Evolutionary conservation across 2,113 vertebrate genomes (phyloP).

Genomic region (Lathamus discolor): DNA sequence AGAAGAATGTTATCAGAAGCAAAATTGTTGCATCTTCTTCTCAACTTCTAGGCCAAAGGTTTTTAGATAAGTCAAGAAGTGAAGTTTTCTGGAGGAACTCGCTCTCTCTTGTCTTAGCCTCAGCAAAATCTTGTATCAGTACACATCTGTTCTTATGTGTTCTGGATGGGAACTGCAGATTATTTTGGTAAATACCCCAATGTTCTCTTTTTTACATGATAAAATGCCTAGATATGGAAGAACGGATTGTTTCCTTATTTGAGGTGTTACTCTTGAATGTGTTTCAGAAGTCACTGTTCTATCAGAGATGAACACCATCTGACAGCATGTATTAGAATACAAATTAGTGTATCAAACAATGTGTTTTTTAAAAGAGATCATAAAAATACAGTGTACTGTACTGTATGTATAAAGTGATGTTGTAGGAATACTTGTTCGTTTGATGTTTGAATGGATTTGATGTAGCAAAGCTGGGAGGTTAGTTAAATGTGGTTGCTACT

Average conservation of each 20-base stretch:
- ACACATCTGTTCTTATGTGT: not conserved
- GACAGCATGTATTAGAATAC: not conserved
- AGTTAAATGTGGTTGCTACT: not conserved
- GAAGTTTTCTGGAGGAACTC: not conserved
- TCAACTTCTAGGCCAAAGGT: conserved; percentile 10
- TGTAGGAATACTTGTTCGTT: not conserved
- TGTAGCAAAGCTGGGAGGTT: not conserved
- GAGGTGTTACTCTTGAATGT: not conserved
- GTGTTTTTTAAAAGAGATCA: not conserved
- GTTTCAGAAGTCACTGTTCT: not conserved
- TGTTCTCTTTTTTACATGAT: not conserved
- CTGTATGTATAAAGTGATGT: not conserved
- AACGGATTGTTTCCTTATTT: not conserved
- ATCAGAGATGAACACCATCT: fast-evolving
- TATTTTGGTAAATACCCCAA: not conserved
- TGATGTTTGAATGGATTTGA: not conserved
- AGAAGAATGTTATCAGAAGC: conserved; percentile 34
- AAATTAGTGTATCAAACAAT: not conserved
- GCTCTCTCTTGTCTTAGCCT: not conserved
- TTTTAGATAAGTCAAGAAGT: conserved; percentile 21
- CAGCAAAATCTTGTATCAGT: not conserved
- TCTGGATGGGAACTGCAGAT: not conserved
- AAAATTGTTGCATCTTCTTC: conserved; percentile 8
- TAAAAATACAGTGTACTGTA: not conserved
- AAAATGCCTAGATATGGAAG: not conserved